phyloP scores from a whole-genome alignment of 1,140 invertebrate genomes.

The Colletes gigas region DNA sequence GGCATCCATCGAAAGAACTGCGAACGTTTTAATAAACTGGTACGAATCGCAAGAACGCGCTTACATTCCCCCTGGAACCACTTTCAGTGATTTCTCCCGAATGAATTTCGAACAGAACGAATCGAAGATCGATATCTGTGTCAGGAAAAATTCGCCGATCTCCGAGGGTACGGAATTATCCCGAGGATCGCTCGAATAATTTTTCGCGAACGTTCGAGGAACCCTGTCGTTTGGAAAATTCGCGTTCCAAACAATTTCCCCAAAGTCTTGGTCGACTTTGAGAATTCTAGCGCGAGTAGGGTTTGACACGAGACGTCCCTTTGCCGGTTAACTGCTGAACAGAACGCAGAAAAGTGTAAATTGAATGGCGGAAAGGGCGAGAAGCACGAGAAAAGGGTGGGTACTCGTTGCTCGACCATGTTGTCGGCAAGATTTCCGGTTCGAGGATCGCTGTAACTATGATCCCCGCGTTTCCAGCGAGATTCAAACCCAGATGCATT shows the following conservation, averaged over 20 bases:
- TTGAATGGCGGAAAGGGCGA: constrained; percentile 34
- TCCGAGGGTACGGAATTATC: no score
- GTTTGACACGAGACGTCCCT: background rate
- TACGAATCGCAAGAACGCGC: no score
- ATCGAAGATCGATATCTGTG: no score
- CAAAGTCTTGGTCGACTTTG: background rate
- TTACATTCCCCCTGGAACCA: no score
- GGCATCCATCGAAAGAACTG: no score
- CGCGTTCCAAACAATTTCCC: background rate
- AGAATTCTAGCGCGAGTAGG: background rate
- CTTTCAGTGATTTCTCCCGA: no score
- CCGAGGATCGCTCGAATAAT: no score
- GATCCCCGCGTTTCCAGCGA: constrained; percentile 55
- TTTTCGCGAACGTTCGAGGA: no score
- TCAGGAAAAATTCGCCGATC: no score
- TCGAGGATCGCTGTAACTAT: constrained; percentile 64
- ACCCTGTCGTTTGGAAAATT: no score
- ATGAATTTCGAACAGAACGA: no score
- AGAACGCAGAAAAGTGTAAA: constrained; percentile 51
- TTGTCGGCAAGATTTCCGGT: constrained; percentile 62
- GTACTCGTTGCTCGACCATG: constrained; percentile 10
- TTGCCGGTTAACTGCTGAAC: constrained; percentile 8
- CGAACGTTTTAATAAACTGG: no score
- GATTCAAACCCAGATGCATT: constrained; percentile 26
- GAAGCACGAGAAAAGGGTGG: background rate